Evolutionary conservation across 2,888 invertebrate genomes (phyloP).

Genomic region (Leptopterna dolabrata): DNA sequence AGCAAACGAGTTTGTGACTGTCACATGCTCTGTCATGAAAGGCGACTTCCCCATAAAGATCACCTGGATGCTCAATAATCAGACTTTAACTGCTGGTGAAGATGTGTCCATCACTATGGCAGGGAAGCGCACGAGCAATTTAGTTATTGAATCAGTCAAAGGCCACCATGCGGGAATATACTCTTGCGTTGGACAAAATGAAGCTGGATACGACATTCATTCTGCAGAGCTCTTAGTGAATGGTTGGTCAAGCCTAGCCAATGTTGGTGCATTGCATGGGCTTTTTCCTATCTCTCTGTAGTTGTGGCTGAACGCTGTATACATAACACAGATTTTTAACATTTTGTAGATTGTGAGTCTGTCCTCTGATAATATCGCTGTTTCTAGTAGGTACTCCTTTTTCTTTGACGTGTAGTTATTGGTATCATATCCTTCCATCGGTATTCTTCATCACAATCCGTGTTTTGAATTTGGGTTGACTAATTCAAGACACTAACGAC

Average conservation of each 20-base stretch:
- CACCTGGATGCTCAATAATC: conserved; percentile 74
- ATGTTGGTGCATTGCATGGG: neutral
- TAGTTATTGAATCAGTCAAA: conserved; percentile 77
- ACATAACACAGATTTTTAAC: neutral
- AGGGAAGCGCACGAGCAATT: conserved; percentile 74
- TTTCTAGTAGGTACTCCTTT: too few relatives aligned
- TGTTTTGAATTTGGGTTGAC: too few relatives aligned
- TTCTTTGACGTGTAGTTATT: too few relatives aligned
- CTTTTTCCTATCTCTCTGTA: neutral
- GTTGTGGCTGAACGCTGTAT: neutral
- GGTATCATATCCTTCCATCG: too few relatives aligned
- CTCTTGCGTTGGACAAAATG: conserved; percentile 78
- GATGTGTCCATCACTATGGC: conserved; percentile 72
- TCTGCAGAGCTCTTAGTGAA: conserved; percentile 78
- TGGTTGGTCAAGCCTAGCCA: conserved; percentile 69
- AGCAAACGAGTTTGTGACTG: conserved; percentile 66
- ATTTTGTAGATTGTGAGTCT: too few relatives aligned
- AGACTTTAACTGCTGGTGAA: conserved; percentile 68
- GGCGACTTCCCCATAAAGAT: conserved; percentile 76
- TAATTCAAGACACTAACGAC: too few relatives aligned
- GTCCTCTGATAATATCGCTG: too few relatives aligned
- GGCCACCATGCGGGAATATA: conserved; percentile 81
- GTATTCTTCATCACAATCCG: too few relatives aligned
- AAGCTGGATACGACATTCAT: conserved; percentile 76
- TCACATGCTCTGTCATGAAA: conserved; percentile 69